A percentile compares a stretch with the other conserved stretches of the same genome.
Evolutionary conservation across 1,140 invertebrate genomes (phyloP).

Genomic region (Lucilia sericata): DNA sequence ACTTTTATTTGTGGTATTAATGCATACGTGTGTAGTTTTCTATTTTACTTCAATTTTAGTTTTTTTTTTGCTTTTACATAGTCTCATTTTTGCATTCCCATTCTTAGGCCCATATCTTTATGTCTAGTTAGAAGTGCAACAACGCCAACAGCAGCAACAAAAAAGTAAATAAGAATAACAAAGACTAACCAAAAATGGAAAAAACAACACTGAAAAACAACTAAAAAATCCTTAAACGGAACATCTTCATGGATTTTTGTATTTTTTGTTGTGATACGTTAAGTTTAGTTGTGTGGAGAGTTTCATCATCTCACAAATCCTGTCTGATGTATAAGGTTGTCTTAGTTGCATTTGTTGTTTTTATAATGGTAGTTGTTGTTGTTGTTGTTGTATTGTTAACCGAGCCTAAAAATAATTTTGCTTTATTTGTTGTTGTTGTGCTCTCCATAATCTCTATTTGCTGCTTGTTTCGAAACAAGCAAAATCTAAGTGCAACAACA

Average conservation of each 20-base stretch:
- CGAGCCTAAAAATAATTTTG: slow-evolving; percentile 10
- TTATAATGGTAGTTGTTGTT: background rate
- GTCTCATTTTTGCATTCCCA: background rate
- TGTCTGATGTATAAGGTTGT: background rate
- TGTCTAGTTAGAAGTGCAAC: background rate
- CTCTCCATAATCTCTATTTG: background rate
- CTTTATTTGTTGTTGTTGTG: slow-evolving; percentile 11
- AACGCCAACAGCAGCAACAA: background rate
- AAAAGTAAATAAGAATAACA: background rate
- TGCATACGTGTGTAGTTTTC: background rate
- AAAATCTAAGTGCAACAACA: background rate
- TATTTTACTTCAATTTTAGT: background rate
- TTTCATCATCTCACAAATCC: too few species aligned
- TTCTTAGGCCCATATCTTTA: background rate
- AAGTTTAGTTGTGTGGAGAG: too few species aligned
- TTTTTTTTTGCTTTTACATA: background rate
- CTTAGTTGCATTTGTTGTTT: background rate
- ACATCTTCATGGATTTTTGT: slow-evolving; percentile 13
- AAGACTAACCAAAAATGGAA: background rate
- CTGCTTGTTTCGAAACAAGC: background rate
- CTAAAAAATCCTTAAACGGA: background rate
- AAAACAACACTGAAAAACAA: too few species aligned
- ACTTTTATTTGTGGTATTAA: background rate
- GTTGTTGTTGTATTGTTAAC: slow-evolving; percentile 6
- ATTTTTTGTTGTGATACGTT: background rate